Evolutionary conservation across 2,797 vertebrate species (phyloP).

Genomic region (Diceros bicornis): DNA sequence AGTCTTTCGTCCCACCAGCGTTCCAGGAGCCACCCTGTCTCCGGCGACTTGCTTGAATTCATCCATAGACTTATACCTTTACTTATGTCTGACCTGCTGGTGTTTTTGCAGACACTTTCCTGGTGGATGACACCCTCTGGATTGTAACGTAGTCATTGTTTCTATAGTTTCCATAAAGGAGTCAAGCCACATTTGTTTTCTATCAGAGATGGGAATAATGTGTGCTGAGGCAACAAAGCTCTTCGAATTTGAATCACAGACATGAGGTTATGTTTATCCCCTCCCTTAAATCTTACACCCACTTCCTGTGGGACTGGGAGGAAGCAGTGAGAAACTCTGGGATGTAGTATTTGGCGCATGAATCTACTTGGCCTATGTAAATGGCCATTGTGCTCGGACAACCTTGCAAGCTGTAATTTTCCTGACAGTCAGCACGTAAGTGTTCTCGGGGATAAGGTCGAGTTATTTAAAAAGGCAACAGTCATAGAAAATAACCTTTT

Average conservation of each 20-base stretch:
- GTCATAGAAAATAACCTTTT: constrained; percentile 33
- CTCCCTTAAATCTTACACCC: not conserved
- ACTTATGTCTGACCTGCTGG: not conserved
- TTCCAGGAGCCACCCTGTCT: not conserved
- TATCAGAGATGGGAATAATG: not conserved
- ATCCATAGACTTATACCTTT: not conserved
- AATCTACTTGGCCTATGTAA: constrained; percentile 48
- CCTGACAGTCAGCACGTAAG: constrained; percentile 16
- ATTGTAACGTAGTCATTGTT: not conserved
- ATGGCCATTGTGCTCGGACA: constrained; percentile 22
- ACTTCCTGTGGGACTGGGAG: constrained; percentile 48
- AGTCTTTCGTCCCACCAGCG: not conserved
- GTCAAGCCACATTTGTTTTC: not conserved
- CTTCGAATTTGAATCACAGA: constrained; percentile 13
- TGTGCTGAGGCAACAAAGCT: not conserved
- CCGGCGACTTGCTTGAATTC: not conserved
- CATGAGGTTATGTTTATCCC: not conserved
- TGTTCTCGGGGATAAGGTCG: not conserved
- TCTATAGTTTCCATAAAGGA: not conserved
- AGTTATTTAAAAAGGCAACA: constrained; percentile 2
- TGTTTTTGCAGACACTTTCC: not conserved
- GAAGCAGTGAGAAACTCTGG: not conserved
- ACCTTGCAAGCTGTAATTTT: constrained; percentile 52
- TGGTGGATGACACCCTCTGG: not conserved
- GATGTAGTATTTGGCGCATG: constrained; percentile 45